Evolutionary conservation across 2,797 vertebrate species (phyloP), one percentile per base, ranked within the genome.

Genomic region (Smutsia temminckii): DNA sequence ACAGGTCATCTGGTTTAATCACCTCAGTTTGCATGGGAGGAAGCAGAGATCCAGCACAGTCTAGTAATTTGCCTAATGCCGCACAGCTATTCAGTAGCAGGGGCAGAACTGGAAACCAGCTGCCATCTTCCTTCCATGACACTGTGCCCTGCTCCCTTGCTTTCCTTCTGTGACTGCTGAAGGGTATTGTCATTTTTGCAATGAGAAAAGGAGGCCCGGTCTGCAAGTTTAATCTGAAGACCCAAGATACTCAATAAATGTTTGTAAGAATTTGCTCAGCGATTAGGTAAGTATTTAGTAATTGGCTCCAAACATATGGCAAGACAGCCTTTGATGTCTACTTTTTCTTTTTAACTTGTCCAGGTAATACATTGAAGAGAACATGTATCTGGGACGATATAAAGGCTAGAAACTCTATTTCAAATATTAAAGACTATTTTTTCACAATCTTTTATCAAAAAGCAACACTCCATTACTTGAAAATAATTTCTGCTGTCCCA

Each of bases 401-500:
- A 53, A 85, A 93, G 84, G 2, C 18, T 25, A 14, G 27, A 85
- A 16, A 59, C 25, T 66, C 59, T 20, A 40, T 66, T 78, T 85
- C 34, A 72, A 72, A 83, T 46, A 55, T 46, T 51, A 7, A 61
- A 71, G 51, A 72, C 25, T 25, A 55, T 40, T 55, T 64, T 63
- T 14, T 29, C 34, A 75, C 46, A 21, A 51, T 57, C 32, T 91
- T 88, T 93, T 53, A 53, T 34, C 51, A 29, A 63, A 79, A 89
- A 32, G 34, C 27, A 89, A 51, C 18, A 64, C 27, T 20, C 53
- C 17, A 53, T 89, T 53, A 66, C 74, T 71, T 83, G 86, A 46
- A 92, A 94, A 89, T 77, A 93, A 87, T 42, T n/a, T 79, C 32
- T 78, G 34, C 21, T 64, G 20, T 89, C 46, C 32, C 72, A 29